phyloP scores from a whole-genome alignment of 1,140 invertebrate genomes.

The Saccostrea cuccullata region DNA sequence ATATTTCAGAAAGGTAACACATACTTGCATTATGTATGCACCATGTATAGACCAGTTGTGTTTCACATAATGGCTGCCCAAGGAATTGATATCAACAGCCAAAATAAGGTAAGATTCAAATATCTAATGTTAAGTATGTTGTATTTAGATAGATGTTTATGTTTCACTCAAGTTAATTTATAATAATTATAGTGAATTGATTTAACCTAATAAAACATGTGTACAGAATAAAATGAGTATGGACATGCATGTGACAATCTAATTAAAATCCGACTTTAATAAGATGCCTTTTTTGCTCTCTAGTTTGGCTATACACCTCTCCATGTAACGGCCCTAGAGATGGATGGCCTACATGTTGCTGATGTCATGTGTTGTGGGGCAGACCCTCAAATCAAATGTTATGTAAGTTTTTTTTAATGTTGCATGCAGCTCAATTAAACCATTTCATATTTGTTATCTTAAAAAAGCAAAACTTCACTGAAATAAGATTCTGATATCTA shows the following conservation, averaged over 20 bases:
- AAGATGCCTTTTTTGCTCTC: neutral
- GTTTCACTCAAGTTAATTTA: too few relatives aligned
- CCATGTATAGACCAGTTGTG: slow-evolving; percentile 70
- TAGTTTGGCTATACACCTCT: slow-evolving; percentile 75
- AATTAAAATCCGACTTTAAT: neutral
- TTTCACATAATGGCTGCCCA: slow-evolving; percentile 68
- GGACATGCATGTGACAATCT: neutral
- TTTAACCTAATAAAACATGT: too few relatives aligned
- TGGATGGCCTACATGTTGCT: slow-evolving; percentile 69
- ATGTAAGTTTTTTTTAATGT: slow-evolving; percentile 12
- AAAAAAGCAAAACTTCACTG: too few relatives aligned
- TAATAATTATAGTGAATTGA: too few relatives aligned
- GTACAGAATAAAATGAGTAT: too few relatives aligned
- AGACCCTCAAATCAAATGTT: slow-evolving; percentile 63
- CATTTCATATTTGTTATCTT: too few relatives aligned
- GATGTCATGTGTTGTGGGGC: slow-evolving; percentile 72
- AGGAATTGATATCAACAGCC: slow-evolving; percentile 69
- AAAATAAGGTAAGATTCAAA: slow-evolving; percentile 69
- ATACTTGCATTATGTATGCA: slow-evolving; percentile 73
- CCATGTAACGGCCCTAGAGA: slow-evolving; percentile 72
- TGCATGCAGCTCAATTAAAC: too few relatives aligned
- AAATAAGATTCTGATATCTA: neutral
- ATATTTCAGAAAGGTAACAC: slow-evolving; percentile 74
- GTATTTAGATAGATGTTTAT: too few relatives aligned
- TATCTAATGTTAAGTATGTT: too few relatives aligned